Evolutionary conservation across 2,797 vertebrate genomes (phyloP).

Genomic region (Podarcis siculus): DNA sequence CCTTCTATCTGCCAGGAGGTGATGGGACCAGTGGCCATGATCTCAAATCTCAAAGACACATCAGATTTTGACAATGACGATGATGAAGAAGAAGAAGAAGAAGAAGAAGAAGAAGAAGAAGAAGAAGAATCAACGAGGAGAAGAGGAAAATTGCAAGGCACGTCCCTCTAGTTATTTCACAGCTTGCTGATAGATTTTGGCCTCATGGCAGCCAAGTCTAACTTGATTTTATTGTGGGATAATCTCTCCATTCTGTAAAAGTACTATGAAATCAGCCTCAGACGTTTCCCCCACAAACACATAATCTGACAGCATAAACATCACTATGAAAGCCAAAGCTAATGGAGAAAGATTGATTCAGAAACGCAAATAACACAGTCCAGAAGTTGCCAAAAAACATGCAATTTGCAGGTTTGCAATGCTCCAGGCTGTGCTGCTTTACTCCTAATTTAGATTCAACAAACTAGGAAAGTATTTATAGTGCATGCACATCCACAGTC

Average conservation of each 20-base stretch:
- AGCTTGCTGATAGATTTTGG: background rate
- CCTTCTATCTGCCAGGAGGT: too few relatives aligned
- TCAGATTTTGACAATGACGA: background rate
- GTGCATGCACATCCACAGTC: background rate
- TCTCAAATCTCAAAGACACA: background rate
- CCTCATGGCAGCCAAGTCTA: background rate
- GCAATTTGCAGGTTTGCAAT: background rate
- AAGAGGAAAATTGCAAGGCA: too few relatives aligned
- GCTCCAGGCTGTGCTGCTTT: background rate
- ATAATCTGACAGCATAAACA: background rate
- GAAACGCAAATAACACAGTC: background rate
- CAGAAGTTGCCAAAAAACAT: background rate
- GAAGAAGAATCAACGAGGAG: background rate
- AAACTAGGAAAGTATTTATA: background rate
- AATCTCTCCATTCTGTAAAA: background rate
- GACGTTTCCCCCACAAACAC: background rate
- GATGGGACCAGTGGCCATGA: too few relatives aligned
- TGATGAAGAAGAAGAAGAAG: background rate
- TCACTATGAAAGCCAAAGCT: background rate
- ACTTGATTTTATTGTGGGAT: background rate
- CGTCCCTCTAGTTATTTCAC: background rate
- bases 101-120: background rate
- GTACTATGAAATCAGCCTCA: background rate
- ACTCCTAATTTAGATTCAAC: background rate
- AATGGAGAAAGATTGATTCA: background rate